Evolutionary conservation across 2,113 vertebrate genomes (phyloP), one percentile per base, ranked within the genome.

Genomic region (Sciurus niger): DNA sequence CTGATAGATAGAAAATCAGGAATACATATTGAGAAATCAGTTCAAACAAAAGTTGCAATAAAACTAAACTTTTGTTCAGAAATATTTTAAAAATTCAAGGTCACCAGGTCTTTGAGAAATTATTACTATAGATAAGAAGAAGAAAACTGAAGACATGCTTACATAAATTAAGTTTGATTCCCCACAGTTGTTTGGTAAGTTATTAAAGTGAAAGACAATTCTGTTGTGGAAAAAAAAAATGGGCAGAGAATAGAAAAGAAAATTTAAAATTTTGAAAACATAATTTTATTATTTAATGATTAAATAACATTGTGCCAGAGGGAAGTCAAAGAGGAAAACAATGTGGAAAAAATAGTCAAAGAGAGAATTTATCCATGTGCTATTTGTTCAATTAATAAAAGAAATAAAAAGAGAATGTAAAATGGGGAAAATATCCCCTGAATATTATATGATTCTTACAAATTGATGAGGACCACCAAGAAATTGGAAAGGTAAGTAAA

Each of bases 41-140:
- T n/a, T 34, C 25, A 32, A 79, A 68, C 11, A 88, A 40, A 95
- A 91, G 28, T 1, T 86, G 13, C 8, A 70, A 46, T 37, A 4
- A 85, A 82, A 60, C 12, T 70, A n/a, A 74, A 1, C 10, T 9
- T 84, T 67, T 43, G 12, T 83, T 93, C 37, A 82, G 43, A 40
- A 84, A 51, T 43, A 94, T 30, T 93, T 92, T 51, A 94, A 74
- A 93, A 93, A 89, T 20, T 2, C 28, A 80, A 84, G 43, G 14
- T 46, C 25, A 83, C 13, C 0, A 3, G 22, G 20, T 37, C 37
- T 84, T 79, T 95, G 48, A 90, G 16, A 77, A 84, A 84, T 46
- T 43, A 68, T 2, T 14, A 24, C 16, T 85, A 72, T 1, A 63
- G 4, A 68, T n/a, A 83, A n/a, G 4, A 85, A 89, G 30, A 6